Evolutionary conservation across 2,888 invertebrate species (phyloP).

Genomic region (Invenusta paracnida): DNA sequence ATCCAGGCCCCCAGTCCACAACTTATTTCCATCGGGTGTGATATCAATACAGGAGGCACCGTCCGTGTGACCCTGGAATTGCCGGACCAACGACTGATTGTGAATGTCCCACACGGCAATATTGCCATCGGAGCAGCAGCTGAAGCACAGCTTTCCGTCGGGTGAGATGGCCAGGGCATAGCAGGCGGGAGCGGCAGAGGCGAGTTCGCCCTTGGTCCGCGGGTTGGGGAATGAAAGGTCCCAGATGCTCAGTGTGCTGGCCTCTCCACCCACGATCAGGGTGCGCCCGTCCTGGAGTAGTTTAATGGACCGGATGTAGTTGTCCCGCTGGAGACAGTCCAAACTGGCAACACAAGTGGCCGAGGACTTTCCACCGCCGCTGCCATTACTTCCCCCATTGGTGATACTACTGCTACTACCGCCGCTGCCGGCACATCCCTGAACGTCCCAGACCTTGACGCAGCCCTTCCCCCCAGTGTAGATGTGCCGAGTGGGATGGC

Average conservation of each 20-base stretch:
- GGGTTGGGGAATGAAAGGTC: conserved; percentile 86
- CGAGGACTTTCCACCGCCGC: conserved; percentile 19
- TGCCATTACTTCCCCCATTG: conserved; percentile 24
- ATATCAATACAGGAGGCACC: conserved; percentile 93
- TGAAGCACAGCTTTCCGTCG: conserved; percentile 92
- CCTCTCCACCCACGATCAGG: conserved; percentile 90
- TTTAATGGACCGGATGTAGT: conserved; percentile 92
- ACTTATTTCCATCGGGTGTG: conserved; percentile 76
- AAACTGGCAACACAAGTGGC: conserved; percentile 40
- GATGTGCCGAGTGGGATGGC: conserved; percentile 59
- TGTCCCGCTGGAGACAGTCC: conserved; percentile 73
- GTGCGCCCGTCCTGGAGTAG: conserved; percentile 73
- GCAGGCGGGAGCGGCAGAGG: conserved; percentile 87
- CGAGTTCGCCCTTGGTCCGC: conserved; percentile 83
- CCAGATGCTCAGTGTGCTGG: conserved; percentile 89
- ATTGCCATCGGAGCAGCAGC: conserved; percentile 92
- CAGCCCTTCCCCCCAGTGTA: conserved; percentile 96
- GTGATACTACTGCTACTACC: background rate
- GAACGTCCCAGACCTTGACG: conserved; percentile 95
- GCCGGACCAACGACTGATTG: conserved; percentile 67
- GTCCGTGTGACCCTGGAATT: conserved; percentile 78
- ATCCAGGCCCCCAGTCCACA: conserved; percentile 92
- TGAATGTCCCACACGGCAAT: conserved; percentile 93
- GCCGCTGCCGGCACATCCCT: conserved; percentile 72
- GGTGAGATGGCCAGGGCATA: conserved; percentile 93